Base-by-base conservation (phyloP, 2,113 vertebrate genomes). In the Tragulus kanchil region DNA sequence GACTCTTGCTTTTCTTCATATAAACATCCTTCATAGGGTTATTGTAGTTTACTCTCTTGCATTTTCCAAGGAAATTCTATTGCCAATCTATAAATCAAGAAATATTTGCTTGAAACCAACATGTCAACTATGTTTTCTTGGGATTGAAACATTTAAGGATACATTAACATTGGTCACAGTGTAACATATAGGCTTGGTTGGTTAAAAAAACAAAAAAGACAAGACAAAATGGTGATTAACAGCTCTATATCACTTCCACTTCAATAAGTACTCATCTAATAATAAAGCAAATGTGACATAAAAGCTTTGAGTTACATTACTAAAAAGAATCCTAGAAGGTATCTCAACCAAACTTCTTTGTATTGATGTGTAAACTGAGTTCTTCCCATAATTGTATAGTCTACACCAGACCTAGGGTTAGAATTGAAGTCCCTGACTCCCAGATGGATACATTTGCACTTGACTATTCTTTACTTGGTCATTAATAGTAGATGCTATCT, bases 241-340 rank as follows among this genome's bases (percentile, higher is more conserved):
- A 9, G 42, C 12, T 94, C 67, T 92, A 14, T 78, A 15, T 67
- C 36, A 17, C n/a, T 86, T 87, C 36, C 4, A 21, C 10, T 42
- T 85, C 36, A 52, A 28, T 90, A 28, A 42, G 65, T n/a, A 15
- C 36, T 21, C 36, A 89, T 31, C 54, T 31, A 93, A 42, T 59
- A 92, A 64, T 21, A 90, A 92, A 83, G 50, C 8, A 93, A 95
- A 91, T 69, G 23, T 28, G 28, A 73, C 10, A 61, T 75, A 25
- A 65, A 71, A 78, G 83, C 15, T 52, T n/a, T 73, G 4, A 45
- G 36, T 61, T 69, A 5, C 50, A 71, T 75, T 45, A 36, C 71
- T 89, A 25, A 87, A 88, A 89, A 54, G 45, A 75, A 82, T 52
- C 6, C 23, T 79, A 92, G 10, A 90, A 14, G 8, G 1, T 16